Evolutionary conservation across 2,113 vertebrate species (phyloP), one percentile per base, ranked within the genome.

Genomic region (Grantiella picta): DNA sequence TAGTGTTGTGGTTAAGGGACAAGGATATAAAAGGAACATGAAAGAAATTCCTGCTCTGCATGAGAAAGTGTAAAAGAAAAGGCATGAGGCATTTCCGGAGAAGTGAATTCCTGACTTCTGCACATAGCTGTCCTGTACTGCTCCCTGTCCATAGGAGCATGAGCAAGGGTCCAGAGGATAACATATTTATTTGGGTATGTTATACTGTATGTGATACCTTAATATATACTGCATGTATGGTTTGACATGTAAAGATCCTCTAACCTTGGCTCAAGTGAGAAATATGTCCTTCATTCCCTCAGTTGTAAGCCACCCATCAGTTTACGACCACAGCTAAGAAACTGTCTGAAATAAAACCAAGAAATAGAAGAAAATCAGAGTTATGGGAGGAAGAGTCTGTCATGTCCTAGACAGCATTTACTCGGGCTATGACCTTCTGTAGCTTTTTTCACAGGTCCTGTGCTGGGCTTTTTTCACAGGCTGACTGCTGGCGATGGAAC

Each of bases 371-470:
- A 82, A 89, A 85, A 80, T 18, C 9, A 61, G 13, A 4, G 11
- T 81, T 65, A 23, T 8, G 8, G 36, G 50, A 79, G 35, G 29
- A 77, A 85, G 25, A 71, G 4, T 15, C 33, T 40, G 21, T 10
- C 13, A 7, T 49, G 20, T 49, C 18, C 40, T n/a, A 5, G 8
- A 3, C 19, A 21, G 25, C 15, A 21, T 53, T 71, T 81, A 3
- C 11, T 57, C 0, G 0, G 25, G 13, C 60, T 52, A 7, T 19
- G 38, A 59, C 18, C 9, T 70, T 59, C 1, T 0, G 27, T 28
- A 84, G 22, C 38, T 38, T 38, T 38, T 38, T 38, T 38, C 38
- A 38, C 2, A 29, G 4, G 16, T 68, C n/a, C 33, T 40, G 8
- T 36, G 12, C 35, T 65, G 42, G 20, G 15, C 63, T 47, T 76